Evolutionary conservation across 2,113 vertebrate genomes (phyloP).

Genomic region (Archocentrus centrarchus): DNA sequence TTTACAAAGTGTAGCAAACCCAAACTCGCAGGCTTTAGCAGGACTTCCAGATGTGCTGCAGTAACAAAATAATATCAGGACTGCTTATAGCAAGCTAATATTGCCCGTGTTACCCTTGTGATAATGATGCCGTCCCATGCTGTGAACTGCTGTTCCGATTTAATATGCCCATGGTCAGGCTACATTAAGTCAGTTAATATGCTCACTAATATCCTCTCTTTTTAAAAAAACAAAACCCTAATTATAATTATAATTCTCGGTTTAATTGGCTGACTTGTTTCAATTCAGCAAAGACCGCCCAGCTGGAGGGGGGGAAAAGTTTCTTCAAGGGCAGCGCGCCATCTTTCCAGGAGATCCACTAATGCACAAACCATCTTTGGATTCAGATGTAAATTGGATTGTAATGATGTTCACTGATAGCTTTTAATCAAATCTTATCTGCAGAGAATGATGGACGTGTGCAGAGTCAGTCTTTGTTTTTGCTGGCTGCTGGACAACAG

Average conservation of each 20-base stretch:
- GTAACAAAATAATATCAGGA: not conserved
- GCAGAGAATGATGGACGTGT: not conserved
- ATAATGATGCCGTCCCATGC: not conserved
- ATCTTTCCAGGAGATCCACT: conserved; percentile 16
- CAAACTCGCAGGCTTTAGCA: not conserved
- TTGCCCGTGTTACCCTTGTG: not conserved
- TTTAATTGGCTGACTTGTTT: conserved; percentile 38
- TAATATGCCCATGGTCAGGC: conserved; percentile 38
- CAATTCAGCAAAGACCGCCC: conserved; percentile 1
- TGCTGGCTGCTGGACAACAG: not conserved
- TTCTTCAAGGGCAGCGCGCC: conserved; percentile 47
- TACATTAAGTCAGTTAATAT: conserved; percentile 51
- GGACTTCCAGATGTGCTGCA: not conserved
- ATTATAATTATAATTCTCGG: conserved; percentile 40
- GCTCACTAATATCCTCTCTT: conserved; percentile 24
- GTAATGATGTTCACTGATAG: conserved; percentile 39
- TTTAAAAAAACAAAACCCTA: conserved; percentile 36
- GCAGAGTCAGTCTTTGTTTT: not conserved
- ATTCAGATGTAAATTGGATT: conserved; percentile 38
- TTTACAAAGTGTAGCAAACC: not conserved
- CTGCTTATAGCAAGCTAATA: not conserved
- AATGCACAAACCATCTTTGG: conserved; percentile 40
- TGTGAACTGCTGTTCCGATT: conserved; percentile 18
- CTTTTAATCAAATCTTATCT: conserved; percentile 52
- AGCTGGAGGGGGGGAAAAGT: not conserved